Evolutionary conservation across 2,113 vertebrate species (phyloP), one percentile per base, ranked within the genome.

Genomic region (Jacana jacana): DNA sequence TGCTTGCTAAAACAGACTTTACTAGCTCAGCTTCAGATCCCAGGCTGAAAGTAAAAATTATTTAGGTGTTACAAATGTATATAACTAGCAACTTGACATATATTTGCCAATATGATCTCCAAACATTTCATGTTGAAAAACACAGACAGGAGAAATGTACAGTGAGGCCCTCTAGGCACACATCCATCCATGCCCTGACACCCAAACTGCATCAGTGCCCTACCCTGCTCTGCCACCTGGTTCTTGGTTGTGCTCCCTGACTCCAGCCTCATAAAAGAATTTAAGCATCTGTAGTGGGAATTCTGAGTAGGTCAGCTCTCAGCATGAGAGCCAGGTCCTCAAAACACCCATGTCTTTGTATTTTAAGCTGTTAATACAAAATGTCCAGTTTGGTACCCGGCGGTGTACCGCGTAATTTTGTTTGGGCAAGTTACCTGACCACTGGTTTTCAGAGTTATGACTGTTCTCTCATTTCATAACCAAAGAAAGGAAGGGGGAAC

Each of bases 161-260:
- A 14, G 10, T 22, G 42, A 80, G 57, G 37, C 22, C 28, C 30
- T 92, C 25, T 31, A 51, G 57, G 4, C 4, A 2, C 24, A 48
- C 10, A 39, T 7, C 2, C 1, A 0, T 16, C 30, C 0, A 0
- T 73, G 60, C 30, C 61, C 31, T 11, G 14, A 37, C 73, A 75
- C 24, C 35, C 60, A 61, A 70, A 9, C 22, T 1, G 3, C 23
- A 48, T 11, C 35, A 51, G 31, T 15, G 46, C 24, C 55, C 39
- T 57, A 7, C 24, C n/a, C 30, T 69, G 42, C 40, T 52, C 77
- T 46, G 33, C 39, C 1, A 33, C 44, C 18, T 37, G 31, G 13
- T 11, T 68, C 85, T 42, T 48, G 54, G 33, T 10, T 82, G 61
- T 54, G 64, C 27, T 73, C 31, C 44, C 42, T 30, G 33, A 72